Percentiles rank a stretch among this genome's conserved stretches.
phyloP scores from a whole-genome alignment of 2,888 invertebrate genomes.

The Aphodius granarius region DNA sequence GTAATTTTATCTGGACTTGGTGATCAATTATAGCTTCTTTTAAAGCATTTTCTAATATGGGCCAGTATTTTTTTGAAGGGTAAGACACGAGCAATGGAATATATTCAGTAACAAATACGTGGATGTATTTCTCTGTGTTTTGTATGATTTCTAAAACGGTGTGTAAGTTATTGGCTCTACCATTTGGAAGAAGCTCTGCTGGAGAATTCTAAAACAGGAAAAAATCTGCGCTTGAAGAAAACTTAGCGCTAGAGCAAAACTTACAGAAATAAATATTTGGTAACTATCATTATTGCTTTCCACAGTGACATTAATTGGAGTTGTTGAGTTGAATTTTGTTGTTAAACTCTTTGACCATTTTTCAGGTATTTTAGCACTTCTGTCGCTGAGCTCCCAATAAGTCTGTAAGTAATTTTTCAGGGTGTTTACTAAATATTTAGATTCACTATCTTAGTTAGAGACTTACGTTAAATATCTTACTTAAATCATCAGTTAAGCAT shows the following conservation, averaged over 20 bases:
- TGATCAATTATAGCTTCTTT: conserved; percentile 81
- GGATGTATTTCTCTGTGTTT: conserved; percentile 81
- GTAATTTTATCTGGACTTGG: conserved; percentile 73
- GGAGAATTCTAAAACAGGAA: conserved; percentile 91
- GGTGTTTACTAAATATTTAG: background rate
- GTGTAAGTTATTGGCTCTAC: conserved; percentile 82
- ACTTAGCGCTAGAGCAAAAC: no score
- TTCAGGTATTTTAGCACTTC: conserved; percentile 71
- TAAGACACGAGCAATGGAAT: conserved; percentile 78
- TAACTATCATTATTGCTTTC: conserved; percentile 54
- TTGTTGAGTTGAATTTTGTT: conserved; percentile 72
- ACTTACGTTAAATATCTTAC: conserved; percentile 87
- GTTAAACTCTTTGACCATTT: conserved; percentile 73
- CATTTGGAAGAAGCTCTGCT: conserved; percentile 76
- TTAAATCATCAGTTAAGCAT: conserved; percentile 79
- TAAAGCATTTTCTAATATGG: conserved; percentile 87
- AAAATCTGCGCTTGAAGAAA: no score
- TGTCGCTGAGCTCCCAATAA: conserved; percentile 84
- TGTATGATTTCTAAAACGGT: conserved; percentile 81
- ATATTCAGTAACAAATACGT: conserved; percentile 98
- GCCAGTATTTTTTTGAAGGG: conserved; percentile 81
- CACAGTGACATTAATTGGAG: conserved; percentile 70
- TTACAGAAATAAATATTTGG: conserved; percentile 68
- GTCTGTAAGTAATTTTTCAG: conserved; percentile 54
- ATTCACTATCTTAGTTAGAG: background rate